Evolutionary conservation across 2,797 vertebrate species (phyloP).

Genomic region (Pipistrellus kuhlii): DNA sequence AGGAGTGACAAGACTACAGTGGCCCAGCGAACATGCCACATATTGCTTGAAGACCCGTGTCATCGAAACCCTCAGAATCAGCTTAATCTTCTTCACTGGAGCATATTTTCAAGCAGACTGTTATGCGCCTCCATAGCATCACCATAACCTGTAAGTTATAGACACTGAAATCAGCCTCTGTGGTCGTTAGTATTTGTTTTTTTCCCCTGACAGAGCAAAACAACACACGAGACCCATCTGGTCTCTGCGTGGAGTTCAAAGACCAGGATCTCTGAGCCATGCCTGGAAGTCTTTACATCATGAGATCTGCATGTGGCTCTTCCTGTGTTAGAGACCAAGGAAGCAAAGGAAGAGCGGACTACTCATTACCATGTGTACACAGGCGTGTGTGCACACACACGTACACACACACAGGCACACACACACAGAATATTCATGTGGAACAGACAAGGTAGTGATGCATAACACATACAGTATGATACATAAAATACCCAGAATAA

Average conservation of each 20-base stretch:
- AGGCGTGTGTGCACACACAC: accelerated
- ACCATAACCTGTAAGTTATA: neutral
- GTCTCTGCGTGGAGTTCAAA: neutral
- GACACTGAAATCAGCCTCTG: neutral
- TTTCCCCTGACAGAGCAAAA: neutral
- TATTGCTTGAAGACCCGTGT: neutral
- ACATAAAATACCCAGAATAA: neutral
- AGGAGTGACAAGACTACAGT: neutral
- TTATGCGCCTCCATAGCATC: neutral
- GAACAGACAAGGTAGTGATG: neutral
- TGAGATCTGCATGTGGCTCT: neutral
- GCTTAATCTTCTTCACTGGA: neutral
- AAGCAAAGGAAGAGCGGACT: neutral
- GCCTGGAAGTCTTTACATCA: neutral
- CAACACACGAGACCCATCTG: neutral
- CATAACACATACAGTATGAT: neutral
- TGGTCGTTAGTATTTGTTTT: neutral
- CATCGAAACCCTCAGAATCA: neutral
- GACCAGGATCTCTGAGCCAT: neutral
- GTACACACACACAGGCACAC: neutral
- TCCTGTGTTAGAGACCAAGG: neutral
- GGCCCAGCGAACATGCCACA: neutral
- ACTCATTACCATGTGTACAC: accelerated
- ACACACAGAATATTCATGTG: neutral
- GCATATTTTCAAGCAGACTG: neutral